Conservation (phyloP, 2,113 vertebrate species). For the Pluvialis apricaria region DNA sequence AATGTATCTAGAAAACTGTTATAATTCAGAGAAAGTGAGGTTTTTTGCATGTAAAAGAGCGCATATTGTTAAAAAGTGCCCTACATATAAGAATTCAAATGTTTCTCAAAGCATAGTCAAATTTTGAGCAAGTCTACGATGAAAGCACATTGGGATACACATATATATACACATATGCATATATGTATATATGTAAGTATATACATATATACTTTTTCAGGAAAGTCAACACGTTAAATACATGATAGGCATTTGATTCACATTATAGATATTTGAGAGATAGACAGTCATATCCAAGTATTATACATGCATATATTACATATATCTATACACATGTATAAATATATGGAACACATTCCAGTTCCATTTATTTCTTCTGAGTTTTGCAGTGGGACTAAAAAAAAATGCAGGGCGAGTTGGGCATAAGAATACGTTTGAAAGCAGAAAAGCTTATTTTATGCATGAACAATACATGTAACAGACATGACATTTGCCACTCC, state of each 20-base stretch:
- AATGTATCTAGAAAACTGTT: not conserved
- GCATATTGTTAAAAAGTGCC: not conserved
- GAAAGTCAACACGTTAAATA: not conserved
- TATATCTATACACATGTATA: not conserved
- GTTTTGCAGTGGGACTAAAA: not conserved
- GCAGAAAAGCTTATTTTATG: not conserved
- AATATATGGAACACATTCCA: not conserved
- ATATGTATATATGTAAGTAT: too few species aligned
- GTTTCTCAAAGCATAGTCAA: not conserved
- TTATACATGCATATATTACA: not conserved
- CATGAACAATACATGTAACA: not conserved
- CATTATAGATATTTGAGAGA: not conserved
- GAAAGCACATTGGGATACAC: not conserved
- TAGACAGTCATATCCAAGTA: not conserved
- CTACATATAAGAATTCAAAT: not conserved
- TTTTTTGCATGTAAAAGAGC: not conserved
- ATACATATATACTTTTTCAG: not conserved
- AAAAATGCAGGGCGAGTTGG: not conserved
- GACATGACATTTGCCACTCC: not conserved
- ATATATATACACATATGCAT: accelerated
- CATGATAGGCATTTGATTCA: not conserved
- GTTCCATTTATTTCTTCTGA: not conserved
- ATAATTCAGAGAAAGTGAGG: not conserved
- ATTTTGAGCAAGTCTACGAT: not conserved
- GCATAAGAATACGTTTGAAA: not conserved